phyloP scores from a whole-genome alignment of 2,888 invertebrate genomes.

The Lasioglossum zephyrum region DNA sequence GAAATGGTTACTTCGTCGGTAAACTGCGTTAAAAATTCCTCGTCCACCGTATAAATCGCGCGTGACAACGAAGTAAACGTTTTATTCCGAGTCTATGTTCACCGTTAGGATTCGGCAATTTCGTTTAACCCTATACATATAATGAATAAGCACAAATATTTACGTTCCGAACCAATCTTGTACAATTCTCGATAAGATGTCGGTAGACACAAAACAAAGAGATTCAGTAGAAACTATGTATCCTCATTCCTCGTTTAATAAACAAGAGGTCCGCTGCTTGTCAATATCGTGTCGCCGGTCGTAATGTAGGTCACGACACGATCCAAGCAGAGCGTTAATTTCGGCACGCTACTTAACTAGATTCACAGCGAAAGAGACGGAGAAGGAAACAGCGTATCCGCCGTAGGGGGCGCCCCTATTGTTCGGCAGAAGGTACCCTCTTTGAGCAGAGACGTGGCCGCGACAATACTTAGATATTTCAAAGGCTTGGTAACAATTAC shows the following conservation, averaged over 20 bases:
- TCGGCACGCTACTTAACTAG: constrained; percentile 35
- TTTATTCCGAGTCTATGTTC: not conserved
- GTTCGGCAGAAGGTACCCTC: constrained; percentile 47
- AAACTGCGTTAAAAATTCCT: constrained; percentile 15
- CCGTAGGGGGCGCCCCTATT: constrained; percentile 42
- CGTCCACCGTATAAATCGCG: not conserved
- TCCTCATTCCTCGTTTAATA: not conserved
- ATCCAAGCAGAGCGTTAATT: constrained; percentile 25
- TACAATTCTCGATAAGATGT: not conserved
- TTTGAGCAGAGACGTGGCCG: constrained; percentile 29
- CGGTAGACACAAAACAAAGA: not conserved
- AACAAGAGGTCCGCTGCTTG: not conserved
- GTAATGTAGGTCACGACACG: constrained; percentile 1
- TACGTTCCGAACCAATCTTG: not conserved
- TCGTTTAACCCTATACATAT: not conserved
- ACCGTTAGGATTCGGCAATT: not conserved
- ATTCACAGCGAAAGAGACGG: constrained; percentile 35
- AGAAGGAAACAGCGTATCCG: constrained; percentile 33
- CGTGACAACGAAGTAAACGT: not conserved
- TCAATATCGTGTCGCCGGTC: not conserved
- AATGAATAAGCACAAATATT: not conserved
- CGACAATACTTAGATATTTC: constrained; percentile 53
- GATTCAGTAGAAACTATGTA: not conserved
- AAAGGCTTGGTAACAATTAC: constrained; percentile 53
- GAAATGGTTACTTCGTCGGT: constrained; percentile 11